Evolutionary conservation across 1,140 invertebrate species (phyloP).

Genomic region (Holcopasites calliopsidis): DNA sequence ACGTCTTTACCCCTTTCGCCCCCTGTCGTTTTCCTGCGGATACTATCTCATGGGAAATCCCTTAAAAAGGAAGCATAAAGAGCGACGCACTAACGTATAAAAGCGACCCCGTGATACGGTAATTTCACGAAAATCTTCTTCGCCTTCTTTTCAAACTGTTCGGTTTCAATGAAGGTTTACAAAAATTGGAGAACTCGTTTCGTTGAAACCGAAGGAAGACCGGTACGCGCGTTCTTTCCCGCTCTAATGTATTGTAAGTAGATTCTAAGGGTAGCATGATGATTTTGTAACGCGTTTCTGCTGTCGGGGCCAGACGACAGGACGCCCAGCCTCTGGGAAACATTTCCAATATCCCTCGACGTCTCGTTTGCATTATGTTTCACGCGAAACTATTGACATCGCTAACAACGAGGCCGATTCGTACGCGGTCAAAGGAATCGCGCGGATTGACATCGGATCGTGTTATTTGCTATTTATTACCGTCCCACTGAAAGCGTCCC

Average conservation of each 20-base stretch:
- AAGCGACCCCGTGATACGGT: neutral
- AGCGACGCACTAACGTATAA: slow-evolving; percentile 25
- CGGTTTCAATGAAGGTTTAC: neutral
- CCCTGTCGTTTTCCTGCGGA: neutral
- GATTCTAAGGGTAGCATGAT: neutral
- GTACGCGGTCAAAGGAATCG: slow-evolving; percentile 40
- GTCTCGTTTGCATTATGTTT: slow-evolving; percentile 58
- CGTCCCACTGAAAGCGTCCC: slow-evolving; percentile 6
- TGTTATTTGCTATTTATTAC: slow-evolving; percentile 34
- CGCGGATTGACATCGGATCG: slow-evolving; percentile 34
- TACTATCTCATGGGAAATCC: slow-evolving; percentile 47
- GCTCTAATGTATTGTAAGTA: slow-evolving; percentile 30
- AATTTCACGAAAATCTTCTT: neutral
- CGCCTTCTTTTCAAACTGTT: neutral
- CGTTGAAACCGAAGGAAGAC: neutral
- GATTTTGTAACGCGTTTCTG: slow-evolving; percentile 27
- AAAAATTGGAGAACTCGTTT: no score
- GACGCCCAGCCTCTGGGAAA: slow-evolving; percentile 42
- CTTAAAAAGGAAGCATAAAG: slow-evolving; percentile 32
- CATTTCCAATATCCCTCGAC: slow-evolving; percentile 58
- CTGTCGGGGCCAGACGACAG: slow-evolving; percentile 55
- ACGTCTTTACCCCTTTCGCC: neutral
- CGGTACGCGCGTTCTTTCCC: neutral
- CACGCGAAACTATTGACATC: slow-evolving; percentile 53
- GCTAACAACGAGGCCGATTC: slow-evolving; percentile 36